Evolutionary conservation across 2,888 invertebrate species (phyloP), one percentile per base, ranked within the genome.

Genomic region (Nebria salina): DNA sequence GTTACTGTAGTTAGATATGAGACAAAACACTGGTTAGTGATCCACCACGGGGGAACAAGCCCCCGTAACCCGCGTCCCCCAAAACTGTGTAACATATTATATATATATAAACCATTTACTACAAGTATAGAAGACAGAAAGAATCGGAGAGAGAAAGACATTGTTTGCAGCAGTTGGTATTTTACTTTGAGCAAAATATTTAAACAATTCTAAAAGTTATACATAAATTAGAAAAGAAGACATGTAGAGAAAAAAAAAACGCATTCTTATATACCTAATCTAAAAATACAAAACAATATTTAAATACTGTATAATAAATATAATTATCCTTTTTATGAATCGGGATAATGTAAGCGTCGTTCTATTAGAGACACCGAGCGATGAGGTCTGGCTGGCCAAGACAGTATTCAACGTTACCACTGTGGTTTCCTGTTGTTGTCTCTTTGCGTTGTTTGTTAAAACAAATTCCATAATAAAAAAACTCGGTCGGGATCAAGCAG

Each of bases 11-110:
- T 65, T 80, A 80, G 80, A 75, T 75, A 80, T 75, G 34, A 26
- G 80, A 80, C 75, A 80, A 80, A 80, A 80, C 80, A 80, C 80
- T 80, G 80, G 80, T 80, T 80, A 80, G 80, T 80, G 80, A 80
- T 80, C 80, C 80, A 80, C 72, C 70, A 80, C 66, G 74, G 79
- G 79, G 73, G 79, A 42, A 77, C 72, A 66, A 11, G 70, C 70
- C 25, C 74, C 74, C 73, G 66, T 7, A 4, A 34, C 80, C 80
- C 75, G 65, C 75, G 75, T 70, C 80, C 75, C 72, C 75, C 15
- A 54, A 75, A 73, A 80, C 80, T 80, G 75, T 80, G 80, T 80
- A 80, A 80, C 54, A 75, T 75, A 80, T 74, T 75, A 78, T 66
- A 79, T 20, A 20, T 20, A 20, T 54, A 75, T 66, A 54, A 70